These are phyloP conservation scores for Chelonus insularis DNA, from an alignment of 1,140 invertebrate species.

Conservation along the genomic window DNA sequence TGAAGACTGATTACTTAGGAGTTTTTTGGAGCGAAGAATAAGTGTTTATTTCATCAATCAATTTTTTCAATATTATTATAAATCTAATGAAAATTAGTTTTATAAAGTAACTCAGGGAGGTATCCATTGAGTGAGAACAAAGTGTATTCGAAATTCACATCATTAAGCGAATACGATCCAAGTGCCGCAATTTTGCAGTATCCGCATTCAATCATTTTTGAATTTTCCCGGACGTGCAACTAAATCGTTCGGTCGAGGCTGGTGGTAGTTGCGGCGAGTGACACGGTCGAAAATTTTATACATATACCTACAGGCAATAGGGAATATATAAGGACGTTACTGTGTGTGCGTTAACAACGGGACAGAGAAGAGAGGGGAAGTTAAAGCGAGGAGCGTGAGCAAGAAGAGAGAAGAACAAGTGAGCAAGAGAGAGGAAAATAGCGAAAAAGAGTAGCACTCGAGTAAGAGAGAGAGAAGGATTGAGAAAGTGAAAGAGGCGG, in stretches of 20 bases:
- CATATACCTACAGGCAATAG: slow-evolving; percentile 15
- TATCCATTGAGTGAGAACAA: too few species aligned
- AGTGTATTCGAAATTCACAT: too few species aligned
- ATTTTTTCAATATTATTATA: neutral
- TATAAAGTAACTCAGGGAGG: too few species aligned
- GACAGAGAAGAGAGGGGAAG: neutral
- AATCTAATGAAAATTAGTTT: too few species aligned
- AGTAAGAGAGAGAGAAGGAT: slow-evolving; percentile 28
- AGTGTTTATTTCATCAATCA: neutral
- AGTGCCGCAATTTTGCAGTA: neutral
- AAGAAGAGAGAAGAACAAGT: neutral
- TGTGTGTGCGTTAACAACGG: slow-evolving; percentile 3
- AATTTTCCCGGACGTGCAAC: slow-evolving; percentile 21
- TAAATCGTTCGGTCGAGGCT: slow-evolving; percentile 19
- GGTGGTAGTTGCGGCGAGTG: slow-evolving; percentile 31
- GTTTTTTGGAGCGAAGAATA: too few species aligned
- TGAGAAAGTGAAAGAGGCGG: slow-evolving; percentile 22
- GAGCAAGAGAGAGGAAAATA: too few species aligned
- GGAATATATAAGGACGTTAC: slow-evolving; percentile 7
- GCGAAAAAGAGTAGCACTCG: slow-evolving; percentile 10
- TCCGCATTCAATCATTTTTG: neutral
- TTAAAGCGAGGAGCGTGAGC: slow-evolving; percentile 3
- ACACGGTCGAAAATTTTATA: slow-evolving; percentile 30
- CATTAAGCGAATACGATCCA: too few species aligned
- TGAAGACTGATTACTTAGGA: neutral